Conservation (phyloP, 2,113 vertebrate genomes). For the Aptenodytes forsteri region DNA sequence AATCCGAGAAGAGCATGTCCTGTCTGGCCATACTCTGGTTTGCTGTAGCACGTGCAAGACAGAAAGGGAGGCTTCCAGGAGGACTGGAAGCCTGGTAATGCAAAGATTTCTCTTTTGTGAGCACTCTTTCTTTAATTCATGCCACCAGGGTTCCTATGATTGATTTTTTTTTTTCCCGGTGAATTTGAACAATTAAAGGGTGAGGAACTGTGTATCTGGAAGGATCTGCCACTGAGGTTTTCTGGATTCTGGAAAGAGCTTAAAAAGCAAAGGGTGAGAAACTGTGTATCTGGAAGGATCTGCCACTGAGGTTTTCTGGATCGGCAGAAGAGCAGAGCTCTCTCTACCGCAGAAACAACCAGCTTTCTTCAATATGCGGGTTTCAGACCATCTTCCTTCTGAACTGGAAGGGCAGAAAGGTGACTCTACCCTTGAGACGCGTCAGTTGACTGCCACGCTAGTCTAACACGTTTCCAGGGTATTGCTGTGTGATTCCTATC, state of each 20-base stretch:
- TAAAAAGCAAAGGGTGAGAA: background rate
- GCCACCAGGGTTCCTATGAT: background rate
- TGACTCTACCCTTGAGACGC: fast-evolving
- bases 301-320: background rate
- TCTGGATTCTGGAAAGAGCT: no score
- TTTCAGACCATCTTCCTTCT: background rate
- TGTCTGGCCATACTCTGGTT: background rate
- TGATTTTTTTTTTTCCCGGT: background rate
- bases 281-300: background rate
- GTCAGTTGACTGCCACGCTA: background rate
- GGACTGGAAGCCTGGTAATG: background rate
- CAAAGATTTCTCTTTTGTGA: background rate
- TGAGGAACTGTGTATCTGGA: background rate
- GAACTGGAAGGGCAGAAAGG: background rate
- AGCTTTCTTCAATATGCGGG: background rate
- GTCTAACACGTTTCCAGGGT: background rate
- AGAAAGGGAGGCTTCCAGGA: background rate
- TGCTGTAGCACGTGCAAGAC: background rate
- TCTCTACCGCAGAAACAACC: background rate
- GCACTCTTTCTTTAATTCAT: background rate
- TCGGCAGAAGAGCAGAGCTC: background rate
- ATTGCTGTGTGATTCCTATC: background rate
- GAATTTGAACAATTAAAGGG: background rate
- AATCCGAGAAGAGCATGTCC: background rate
- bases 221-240: background rate